A percentile compares a stretch with the other conserved stretches of the same genome.
Evolutionary conservation across 2,888 invertebrate species (phyloP).

Genomic region (Tipula helvola): DNA sequence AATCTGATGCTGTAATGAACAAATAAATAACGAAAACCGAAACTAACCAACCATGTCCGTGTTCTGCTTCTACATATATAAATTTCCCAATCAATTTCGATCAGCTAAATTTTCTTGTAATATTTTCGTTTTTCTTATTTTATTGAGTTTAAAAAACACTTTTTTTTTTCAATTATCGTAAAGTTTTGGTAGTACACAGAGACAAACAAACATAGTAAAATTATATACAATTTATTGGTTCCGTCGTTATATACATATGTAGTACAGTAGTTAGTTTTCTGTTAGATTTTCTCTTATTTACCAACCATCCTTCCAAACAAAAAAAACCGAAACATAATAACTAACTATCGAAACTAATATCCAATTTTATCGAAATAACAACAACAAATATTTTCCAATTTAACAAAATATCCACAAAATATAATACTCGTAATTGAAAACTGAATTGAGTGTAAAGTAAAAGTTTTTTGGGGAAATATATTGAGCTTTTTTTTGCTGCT

Average conservation of each 20-base stretch:
- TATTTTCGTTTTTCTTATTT: not conserved
- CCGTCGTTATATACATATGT: not conserved
- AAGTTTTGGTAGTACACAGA: not conserved
- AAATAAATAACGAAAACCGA: too few relatives aligned
- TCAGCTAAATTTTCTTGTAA: too few relatives aligned
- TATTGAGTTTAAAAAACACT: not conserved
- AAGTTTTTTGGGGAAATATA: not conserved
- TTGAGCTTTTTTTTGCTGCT: not conserved
- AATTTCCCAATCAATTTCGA: too few relatives aligned
- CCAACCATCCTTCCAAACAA: not conserved
- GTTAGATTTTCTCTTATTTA: not conserved
- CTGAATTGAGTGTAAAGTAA: not conserved
- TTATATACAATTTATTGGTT: not conserved
- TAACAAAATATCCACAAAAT: not conserved
- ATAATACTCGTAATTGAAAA: not conserved
- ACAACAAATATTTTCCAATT: not conserved
- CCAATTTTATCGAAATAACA: not conserved
- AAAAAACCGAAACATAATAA: not conserved
- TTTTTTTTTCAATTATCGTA: not conserved
- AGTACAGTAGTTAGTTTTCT: not conserved
- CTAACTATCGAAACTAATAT: conserved; percentile 4
- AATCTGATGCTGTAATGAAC: too few relatives aligned
- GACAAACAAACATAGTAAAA: not conserved
- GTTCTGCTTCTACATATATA: too few relatives aligned
- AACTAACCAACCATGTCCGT: too few relatives aligned